These are phyloP conservation scores for Drosophila acutilabella DNA, from an alignment of 2,888 invertebrate genomes.

Conservation along the genomic window DNA sequence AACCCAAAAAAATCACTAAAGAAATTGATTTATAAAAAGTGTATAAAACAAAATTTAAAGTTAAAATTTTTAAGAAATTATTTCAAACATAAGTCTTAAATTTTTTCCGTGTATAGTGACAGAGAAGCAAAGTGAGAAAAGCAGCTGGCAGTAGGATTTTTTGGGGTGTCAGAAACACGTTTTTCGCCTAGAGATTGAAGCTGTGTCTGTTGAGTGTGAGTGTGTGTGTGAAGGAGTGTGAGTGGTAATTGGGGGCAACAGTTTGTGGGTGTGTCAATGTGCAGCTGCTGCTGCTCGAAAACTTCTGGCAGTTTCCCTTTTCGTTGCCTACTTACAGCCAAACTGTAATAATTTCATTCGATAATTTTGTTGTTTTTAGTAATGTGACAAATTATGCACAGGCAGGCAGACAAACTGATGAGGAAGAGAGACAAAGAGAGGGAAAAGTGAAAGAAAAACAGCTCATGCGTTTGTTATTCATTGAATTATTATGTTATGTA, in stretches of 20 bases:
- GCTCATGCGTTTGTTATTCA: slow-evolving; percentile 67
- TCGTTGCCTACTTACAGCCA: slow-evolving; percentile 30
- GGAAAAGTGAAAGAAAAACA: not conserved
- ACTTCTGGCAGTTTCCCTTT: slow-evolving; percentile 10
- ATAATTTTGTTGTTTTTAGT: slow-evolving; percentile 36
- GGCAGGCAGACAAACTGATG: not conserved
- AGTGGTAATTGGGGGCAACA: not conserved
- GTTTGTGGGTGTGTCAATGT: slow-evolving; percentile 14
- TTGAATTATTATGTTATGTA: slow-evolving; percentile 70
- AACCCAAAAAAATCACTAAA: too few species aligned
- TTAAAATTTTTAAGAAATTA: too few species aligned
- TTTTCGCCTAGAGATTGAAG: slow-evolving; percentile 1
- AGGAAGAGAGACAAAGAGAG: not conserved
- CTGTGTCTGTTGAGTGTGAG: not conserved
- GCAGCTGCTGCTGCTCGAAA: slow-evolving; percentile 37
- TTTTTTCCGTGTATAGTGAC: not conserved
- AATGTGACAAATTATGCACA: slow-evolving; percentile 43
- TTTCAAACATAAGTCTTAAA: too few species aligned
- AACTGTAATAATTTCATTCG: slow-evolving; percentile 42
- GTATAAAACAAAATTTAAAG: too few species aligned
- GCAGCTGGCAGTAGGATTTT: slow-evolving; percentile 34
- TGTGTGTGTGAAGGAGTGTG: not conserved
- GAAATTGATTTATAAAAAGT: too few species aligned
- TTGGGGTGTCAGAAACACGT: slow-evolving; percentile 14
- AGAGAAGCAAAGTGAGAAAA: slow-evolving; percentile 1